Base-by-base conservation (phyloP, 2,113 vertebrate species). In the Urocolius indicus region DNA sequence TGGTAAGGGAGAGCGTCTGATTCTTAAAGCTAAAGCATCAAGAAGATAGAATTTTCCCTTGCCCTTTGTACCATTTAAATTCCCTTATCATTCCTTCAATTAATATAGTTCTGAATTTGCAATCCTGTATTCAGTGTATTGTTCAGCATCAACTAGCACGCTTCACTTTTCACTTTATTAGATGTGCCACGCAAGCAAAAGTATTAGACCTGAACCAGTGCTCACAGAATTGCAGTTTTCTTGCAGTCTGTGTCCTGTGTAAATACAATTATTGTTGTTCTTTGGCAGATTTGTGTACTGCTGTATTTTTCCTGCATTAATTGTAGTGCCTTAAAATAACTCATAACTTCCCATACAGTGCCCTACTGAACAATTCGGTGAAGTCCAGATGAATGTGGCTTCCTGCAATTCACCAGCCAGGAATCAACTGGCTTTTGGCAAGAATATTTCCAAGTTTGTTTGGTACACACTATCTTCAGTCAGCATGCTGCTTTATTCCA, bases 331-430 rank as follows among this genome's bases (percentile, higher is more conserved):
- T 91, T 94, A 89, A 94, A 96, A 94, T 95, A 96, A 58, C 89
- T 95, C 41, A 4, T 38, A 34, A 67, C 77, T 96, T 96, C 91
- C 93, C 55, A 78, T 17, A 30, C 0, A 1, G 23, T 87, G 61
- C 87, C 65, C 23, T 43, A 73, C 22, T 26, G 38, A 81, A 87
- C 61, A 91, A 84, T 75, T 84, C 45, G 20, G 29, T 51, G 43
- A 71, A 46, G 43, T 55, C 58, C 78, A 65, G 57, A 81, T 89
- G 43, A 93, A 89, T 78, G 80, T 52, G 20, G 9, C 46, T 96
- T 96, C 91, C 93, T 94, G 87, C 69, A 94, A 93, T 91, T 95
- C 93, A 94, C 69, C 32, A 65, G 5, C 38, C n/a, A 62, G 72
- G 55, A 88, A 49, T 85, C 49, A 93, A 84, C 41, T 52, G 23